Evolutionary conservation across 2,888 invertebrate genomes (phyloP).

Genomic region (Patella depressa): DNA sequence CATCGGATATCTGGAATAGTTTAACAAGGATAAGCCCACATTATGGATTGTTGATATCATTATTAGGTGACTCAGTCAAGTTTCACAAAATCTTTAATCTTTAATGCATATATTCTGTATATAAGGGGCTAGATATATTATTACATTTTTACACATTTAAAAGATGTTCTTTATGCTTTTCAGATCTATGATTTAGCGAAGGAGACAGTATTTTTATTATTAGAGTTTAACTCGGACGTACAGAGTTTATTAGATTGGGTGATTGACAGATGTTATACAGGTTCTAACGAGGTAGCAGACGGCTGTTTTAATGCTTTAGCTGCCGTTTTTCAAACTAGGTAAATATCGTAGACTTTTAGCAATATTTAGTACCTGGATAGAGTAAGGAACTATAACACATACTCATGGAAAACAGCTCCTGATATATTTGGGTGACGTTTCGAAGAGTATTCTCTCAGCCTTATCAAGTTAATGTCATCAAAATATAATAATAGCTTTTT

Average conservation of each 20-base stretch:
- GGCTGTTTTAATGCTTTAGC: conserved; percentile 96
- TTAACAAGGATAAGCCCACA: too few species aligned
- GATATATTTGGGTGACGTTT: too few species aligned
- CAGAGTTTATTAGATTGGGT: conserved; percentile 90
- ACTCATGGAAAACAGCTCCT: too few species aligned
- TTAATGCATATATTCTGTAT: neutral
- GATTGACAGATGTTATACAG: conserved; percentile 97
- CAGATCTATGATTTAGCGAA: conserved; percentile 92
- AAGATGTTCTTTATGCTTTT: conserved; percentile 41
- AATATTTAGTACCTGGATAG: too few species aligned
- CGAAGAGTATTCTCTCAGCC: too few species aligned
- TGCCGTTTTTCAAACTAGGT: conserved; percentile 96
- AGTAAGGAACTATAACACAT: too few species aligned
- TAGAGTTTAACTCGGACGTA: conserved; percentile 83
- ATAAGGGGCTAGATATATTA: neutral
- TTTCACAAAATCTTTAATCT: neutral
- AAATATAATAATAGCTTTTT: too few species aligned
- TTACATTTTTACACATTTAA: neutral
- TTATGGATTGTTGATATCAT: too few species aligned
- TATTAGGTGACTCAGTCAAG: neutral
- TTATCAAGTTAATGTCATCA: too few species aligned
- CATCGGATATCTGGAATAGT: too few species aligned
- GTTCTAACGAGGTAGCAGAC: conserved; percentile 90
- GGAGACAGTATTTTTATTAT: conserved; percentile 91
- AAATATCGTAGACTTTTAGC: conserved; percentile 41